phyloP scores from a whole-genome alignment of 1,140 invertebrate genomes.

The Nasonia longicornis region DNA sequence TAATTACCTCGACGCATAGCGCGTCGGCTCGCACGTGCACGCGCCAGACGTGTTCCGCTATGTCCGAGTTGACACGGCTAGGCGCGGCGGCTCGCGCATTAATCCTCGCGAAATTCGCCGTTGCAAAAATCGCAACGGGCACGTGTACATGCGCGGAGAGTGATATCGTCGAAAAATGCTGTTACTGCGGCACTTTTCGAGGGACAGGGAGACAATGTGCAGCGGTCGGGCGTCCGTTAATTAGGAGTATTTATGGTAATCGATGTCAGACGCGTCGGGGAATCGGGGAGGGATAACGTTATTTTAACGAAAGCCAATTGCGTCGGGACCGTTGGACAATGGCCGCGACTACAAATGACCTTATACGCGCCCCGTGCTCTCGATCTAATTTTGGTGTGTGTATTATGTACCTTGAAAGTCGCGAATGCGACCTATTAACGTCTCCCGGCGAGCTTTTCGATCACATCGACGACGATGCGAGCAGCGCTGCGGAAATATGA shows the following conservation, averaged over 20 bases:
- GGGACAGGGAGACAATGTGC: not conserved
- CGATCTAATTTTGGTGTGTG: too few relatives aligned
- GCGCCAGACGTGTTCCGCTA: not conserved
- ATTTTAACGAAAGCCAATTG: not conserved
- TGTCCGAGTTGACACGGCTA: not conserved
- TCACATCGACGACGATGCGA: too few relatives aligned
- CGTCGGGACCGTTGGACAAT: not conserved
- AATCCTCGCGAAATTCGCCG: constrained; percentile 19
- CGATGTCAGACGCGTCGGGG: not conserved
- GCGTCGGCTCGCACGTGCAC: not conserved
- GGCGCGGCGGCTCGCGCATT: not conserved
- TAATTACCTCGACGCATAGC: constrained; percentile 13
- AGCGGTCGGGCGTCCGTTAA: not conserved
- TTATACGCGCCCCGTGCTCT: not conserved
- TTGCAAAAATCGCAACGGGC: constrained; percentile 7
- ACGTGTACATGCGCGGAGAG: not conserved
- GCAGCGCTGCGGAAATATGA: too few relatives aligned
- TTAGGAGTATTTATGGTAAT: not conserved
- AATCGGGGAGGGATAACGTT: not conserved
- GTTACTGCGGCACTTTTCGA: not conserved
- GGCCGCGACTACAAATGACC: not conserved
- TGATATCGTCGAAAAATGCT: not conserved
- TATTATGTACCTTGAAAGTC: too few relatives aligned
- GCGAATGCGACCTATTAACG: too few relatives aligned
- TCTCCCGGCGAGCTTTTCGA: too few relatives aligned